These are phyloP conservation scores for Pagrus major DNA, from an alignment of 2,113 vertebrate genomes.

Conservation along the genomic window DNA sequence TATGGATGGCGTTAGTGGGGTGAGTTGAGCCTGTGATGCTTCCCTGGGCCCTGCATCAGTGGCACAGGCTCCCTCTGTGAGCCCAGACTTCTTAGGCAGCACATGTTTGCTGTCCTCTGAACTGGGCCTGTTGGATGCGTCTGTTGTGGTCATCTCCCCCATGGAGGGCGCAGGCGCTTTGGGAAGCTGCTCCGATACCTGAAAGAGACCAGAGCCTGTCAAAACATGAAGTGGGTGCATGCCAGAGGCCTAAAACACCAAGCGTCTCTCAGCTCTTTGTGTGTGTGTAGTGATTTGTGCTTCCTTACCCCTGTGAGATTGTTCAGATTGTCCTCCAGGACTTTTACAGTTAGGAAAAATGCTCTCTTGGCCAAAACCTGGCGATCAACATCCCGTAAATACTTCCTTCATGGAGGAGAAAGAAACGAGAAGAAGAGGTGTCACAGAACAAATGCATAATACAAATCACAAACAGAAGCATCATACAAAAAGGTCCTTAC, in stretches of 20 bases:
- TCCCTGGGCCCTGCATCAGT: slow-evolving; percentile 84
- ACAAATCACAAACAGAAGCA: slow-evolving; percentile 7
- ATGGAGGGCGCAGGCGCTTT: slow-evolving; percentile 77
- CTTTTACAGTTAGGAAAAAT: slow-evolving; percentile 96
- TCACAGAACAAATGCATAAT: slow-evolving; percentile 28
- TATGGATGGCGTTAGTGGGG: slow-evolving; percentile 65
- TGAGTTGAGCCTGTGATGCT: slow-evolving; percentile 76
- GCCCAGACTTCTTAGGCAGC: slow-evolving; percentile 86
- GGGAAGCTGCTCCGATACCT: slow-evolving; percentile 83
- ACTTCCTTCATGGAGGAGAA: slow-evolving; percentile 88
- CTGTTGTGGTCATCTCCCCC: slow-evolving; percentile 95
- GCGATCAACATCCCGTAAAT: slow-evolving; percentile 98
- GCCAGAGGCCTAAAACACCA: slow-evolving; percentile 37
- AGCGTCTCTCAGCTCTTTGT: slow-evolving; percentile 8
- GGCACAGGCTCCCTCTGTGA: slow-evolving; percentile 81
- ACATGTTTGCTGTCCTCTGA: slow-evolving; percentile 90
- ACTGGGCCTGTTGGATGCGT: slow-evolving; percentile 87
- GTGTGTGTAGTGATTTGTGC: slow-evolving; percentile 11
- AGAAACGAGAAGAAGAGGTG: slow-evolving; percentile 14
- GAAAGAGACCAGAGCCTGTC: slow-evolving; percentile 69
- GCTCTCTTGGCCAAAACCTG: slow-evolving; percentile 96
- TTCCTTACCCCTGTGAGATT: slow-evolving; percentile 90
- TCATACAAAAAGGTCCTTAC: slow-evolving; percentile 82
- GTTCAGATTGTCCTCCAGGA: slow-evolving; percentile 95
- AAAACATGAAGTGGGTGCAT: slow-evolving; percentile 50